These are phyloP conservation scores for Umimayanthus chanpuru DNA, from an alignment of 92 coral and sea anemone species.

Conservation along the genomic window DNA sequence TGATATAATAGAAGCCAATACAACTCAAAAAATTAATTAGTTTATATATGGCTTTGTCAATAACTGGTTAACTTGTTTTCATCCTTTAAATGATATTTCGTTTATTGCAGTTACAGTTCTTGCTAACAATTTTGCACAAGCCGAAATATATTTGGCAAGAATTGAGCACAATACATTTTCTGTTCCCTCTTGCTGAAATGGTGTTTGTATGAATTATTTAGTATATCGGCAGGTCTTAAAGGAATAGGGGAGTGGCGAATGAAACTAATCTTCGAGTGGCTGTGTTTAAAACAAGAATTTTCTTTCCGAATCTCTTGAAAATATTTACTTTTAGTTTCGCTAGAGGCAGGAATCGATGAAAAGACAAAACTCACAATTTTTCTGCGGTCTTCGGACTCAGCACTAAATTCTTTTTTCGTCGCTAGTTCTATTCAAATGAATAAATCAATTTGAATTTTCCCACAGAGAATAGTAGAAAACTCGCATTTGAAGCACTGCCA, in stretches of 20 bases:
- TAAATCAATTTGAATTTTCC: slow-evolving; percentile 30
- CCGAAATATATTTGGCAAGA: neutral
- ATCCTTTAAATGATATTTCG: neutral
- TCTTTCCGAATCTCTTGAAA: neutral
- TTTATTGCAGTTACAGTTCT: neutral
- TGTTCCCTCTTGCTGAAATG: neutral
- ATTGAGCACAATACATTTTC: neutral
- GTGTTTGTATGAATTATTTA: neutral
- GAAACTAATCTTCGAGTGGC: neutral
- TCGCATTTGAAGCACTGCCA: neutral
- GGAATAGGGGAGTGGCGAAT: slow-evolving; percentile 10
- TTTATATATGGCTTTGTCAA: neutral
- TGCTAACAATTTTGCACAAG: neutral
- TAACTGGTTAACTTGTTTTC: slow-evolving; percentile 12
- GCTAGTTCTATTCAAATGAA: neutral
- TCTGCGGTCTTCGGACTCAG: neutral
- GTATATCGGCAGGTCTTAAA: neutral
- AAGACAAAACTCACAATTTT: neutral
- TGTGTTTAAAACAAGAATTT: too few relatives aligned
- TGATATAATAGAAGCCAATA: neutral
- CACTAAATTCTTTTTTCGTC: neutral
- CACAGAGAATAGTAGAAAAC: slow-evolving; percentile 2
- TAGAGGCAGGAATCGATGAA: neutral
- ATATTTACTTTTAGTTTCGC: neutral
- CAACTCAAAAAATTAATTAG: neutral